Conservation (phyloP, 1,140 invertebrate genomes). For the Drosophila rhopaloa region DNA sequence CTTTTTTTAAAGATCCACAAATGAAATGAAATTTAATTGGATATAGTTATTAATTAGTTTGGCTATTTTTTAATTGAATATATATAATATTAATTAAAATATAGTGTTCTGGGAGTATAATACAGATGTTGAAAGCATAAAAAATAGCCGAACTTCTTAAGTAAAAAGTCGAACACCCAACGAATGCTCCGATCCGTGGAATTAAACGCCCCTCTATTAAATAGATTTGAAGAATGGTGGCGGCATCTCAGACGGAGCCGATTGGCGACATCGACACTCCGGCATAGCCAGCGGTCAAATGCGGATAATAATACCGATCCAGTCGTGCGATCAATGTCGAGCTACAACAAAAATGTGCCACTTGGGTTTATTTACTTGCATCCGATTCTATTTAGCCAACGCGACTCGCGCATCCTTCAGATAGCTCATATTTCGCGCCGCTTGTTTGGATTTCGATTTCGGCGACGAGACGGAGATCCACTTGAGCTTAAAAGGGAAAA, state of each 20-base stretch:
- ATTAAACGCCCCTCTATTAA: not conserved
- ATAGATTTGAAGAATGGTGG: not conserved
- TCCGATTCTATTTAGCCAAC: constrained; percentile 68
- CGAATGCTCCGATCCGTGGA: no score
- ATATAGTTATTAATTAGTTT: no score
- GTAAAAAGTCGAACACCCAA: no score
- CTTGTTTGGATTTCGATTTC: constrained; percentile 63
- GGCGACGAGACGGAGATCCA: constrained; percentile 52
- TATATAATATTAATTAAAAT: no score
- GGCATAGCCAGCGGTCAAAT: constrained; percentile 1
- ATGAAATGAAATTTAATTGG: no score
- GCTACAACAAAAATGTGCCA: constrained; percentile 27
- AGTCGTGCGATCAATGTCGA: constrained; percentile 14
- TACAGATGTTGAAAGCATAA: no score
- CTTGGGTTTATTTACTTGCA: constrained; percentile 64
- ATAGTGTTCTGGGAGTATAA: no score
- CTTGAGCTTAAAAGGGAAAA: constrained; percentile 28
- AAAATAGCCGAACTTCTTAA: no score
- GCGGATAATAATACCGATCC: constrained; percentile 6
- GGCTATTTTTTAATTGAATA: no score
- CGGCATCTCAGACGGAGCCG: constrained; percentile 23
- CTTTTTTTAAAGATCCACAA: no score
- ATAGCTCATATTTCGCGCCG: constrained; percentile 66
- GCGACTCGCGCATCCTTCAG: constrained; percentile 68
- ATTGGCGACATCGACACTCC: constrained; percentile 43